Evolutionary conservation across 1,140 invertebrate species (phyloP).

Genomic region (Drosophila pseudoananassae): DNA sequence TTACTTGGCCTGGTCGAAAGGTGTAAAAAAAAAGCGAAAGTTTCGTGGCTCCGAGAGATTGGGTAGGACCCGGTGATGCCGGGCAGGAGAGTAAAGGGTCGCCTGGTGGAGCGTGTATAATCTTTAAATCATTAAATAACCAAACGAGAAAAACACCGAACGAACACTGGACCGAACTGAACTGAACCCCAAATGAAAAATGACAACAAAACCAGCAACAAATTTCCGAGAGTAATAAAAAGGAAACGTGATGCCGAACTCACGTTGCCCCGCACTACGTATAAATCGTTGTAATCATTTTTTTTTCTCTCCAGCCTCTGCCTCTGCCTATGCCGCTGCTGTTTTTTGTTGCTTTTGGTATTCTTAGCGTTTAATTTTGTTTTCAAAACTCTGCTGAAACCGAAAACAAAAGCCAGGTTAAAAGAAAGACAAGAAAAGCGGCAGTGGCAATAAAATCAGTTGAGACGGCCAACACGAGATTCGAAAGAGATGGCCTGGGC

Average conservation of each 20-base stretch:
- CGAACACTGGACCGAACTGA: background rate
- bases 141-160: conserved; percentile 35
- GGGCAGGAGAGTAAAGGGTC: conserved; percentile 42
- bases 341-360: conserved; percentile 20
- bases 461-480: conserved; percentile 24
- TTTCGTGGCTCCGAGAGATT: conserved; percentile 33
- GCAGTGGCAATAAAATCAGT: conserved; percentile 69
- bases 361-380: conserved; percentile 66
- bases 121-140: conserved; percentile 82
- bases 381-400: conserved; percentile 56
- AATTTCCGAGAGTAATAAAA: conserved; percentile 67
- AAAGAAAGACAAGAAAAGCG: conserved; percentile 40
- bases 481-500: conserved; percentile 9
- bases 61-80: conserved; percentile 17
- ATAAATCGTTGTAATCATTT: conserved; percentile 76
- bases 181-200: conserved; percentile 56
- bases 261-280: conserved; percentile 60
- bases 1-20: conserved; percentile 38
- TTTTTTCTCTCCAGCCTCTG: conserved; percentile 13
- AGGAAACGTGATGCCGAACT: conserved; percentile 78
- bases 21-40: conserved; percentile 78
- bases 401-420: conserved; percentile 44
- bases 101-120: conserved; percentile 70
- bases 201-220: conserved; percentile 53
- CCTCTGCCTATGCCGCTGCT: background rate